Evolutionary conservation across 2,797 vertebrate genomes (phyloP).

Genomic region (Apogon talboti): DNA sequence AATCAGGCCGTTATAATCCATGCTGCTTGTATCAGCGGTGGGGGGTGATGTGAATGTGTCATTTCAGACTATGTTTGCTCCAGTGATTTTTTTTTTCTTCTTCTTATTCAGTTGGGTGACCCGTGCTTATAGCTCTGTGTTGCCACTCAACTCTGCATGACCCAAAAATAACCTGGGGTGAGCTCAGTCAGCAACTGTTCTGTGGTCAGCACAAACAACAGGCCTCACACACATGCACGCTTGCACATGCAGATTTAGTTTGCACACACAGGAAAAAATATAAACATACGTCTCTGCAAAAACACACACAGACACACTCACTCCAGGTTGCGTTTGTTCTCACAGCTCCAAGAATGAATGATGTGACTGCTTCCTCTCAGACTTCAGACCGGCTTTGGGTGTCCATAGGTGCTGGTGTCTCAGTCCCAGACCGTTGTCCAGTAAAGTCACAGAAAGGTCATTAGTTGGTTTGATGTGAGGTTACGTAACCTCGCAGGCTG

Average conservation of each 20-base stretch:
- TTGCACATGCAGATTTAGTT: constrained; percentile 37
- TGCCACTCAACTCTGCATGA: constrained; percentile 67
- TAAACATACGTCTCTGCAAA: constrained; percentile 16
- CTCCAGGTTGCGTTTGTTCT: constrained; percentile 26
- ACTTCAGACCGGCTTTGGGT: no score
- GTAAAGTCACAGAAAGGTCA: constrained; percentile 72
- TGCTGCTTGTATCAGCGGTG: constrained; percentile 41
- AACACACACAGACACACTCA: constrained; percentile 26
- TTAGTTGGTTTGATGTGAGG: constrained; percentile 54
- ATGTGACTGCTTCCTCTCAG: neutral
- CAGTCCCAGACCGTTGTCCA: constrained; percentile 46
- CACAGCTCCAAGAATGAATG: constrained; percentile 1
- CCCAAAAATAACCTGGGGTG: constrained; percentile 70
- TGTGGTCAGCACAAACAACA: constrained; percentile 68
- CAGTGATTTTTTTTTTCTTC: constrained; percentile 32
- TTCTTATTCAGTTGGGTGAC: constrained; percentile 33
- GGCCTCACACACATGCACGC: constrained; percentile 5
- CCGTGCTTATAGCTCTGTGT: constrained; percentile 46
- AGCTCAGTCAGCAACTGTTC: constrained; percentile 67
- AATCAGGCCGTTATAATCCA: constrained; percentile 21
- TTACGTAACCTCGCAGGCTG: constrained; percentile 66
- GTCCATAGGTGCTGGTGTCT: constrained; percentile 26
- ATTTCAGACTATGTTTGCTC: constrained; percentile 51
- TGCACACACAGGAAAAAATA: constrained; percentile 30
- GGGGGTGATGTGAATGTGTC: constrained; percentile 42